These are phyloP conservation scores for Apamea epomidion DNA, from an alignment of 2,888 invertebrate species.

Conservation along the genomic window DNA sequence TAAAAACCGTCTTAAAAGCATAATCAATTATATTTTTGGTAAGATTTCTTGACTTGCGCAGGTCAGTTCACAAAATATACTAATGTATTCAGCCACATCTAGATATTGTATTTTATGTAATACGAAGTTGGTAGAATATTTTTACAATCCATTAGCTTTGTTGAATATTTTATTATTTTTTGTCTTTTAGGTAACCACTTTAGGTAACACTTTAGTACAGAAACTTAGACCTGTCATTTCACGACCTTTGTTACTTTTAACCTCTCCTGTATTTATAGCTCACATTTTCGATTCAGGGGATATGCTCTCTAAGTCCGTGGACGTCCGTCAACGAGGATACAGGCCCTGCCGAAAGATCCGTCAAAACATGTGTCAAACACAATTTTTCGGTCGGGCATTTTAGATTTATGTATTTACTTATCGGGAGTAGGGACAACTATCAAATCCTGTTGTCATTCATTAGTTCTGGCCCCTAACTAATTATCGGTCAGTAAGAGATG, in stretches of 20 bases:
- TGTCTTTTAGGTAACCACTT: not conserved
- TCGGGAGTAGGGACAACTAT: no score
- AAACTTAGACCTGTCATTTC: not conserved
- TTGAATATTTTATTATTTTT: conserved; percentile 39
- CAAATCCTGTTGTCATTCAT: no score
- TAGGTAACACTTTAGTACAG: not conserved
- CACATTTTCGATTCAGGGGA: not conserved
- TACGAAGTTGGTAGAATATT: conserved; percentile 5
- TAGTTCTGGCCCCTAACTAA: no score
- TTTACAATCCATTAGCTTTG: conserved; percentile 28
- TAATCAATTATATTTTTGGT: not conserved
- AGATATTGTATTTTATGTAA: conserved; percentile 7
- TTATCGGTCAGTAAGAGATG: no score
- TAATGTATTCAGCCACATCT: conserved; percentile 28
- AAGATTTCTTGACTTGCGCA: not conserved
- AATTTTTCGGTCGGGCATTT: no score
- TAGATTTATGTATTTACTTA: no score
- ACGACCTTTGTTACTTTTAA: not conserved
- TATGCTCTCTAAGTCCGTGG: no score
- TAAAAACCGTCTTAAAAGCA: not conserved
- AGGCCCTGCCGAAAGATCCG: not conserved
- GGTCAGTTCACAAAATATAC: not conserved
- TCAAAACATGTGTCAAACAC: not conserved
- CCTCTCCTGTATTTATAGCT: not conserved
- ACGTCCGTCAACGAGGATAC: no score